phyloP scores from a whole-genome alignment of 64 coral and sea anemone genomes.

The Acropora tenuis region DNA sequence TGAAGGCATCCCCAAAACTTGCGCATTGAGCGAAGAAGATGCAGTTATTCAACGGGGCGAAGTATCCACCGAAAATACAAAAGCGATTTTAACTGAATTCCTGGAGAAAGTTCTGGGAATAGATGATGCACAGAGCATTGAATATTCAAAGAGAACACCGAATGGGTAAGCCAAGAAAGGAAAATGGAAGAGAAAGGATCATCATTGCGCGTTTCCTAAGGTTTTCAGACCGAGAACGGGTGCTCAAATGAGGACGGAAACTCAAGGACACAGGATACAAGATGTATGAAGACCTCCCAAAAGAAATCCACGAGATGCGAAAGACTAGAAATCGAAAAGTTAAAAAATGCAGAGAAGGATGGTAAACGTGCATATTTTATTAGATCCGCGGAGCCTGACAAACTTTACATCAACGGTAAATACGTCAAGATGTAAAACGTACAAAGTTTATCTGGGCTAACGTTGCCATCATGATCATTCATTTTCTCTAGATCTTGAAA shows the following conservation, averaged over 20 bases:
- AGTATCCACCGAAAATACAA: too few relatives aligned
- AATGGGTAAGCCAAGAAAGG: not conserved
- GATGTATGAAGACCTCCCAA: constrained; percentile 32
- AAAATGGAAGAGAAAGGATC: constrained; percentile 9
- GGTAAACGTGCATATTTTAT: constrained; percentile 14
- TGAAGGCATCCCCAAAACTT: not conserved
- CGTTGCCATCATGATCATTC: not conserved
- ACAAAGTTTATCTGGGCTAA: not conserved
- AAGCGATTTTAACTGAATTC: too few relatives aligned
- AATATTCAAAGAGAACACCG: constrained; percentile 35
- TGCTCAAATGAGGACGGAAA: not conserved
- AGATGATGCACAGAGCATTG: not conserved
- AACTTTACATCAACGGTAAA: not conserved
- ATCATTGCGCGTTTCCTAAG: too few relatives aligned
- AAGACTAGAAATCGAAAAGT: constrained; percentile 1
- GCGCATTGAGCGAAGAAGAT: not conserved
- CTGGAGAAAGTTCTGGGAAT: not conserved
- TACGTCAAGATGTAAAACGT: not conserved
- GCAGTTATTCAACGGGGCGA: too few relatives aligned
- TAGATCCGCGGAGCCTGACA: constrained; percentile 13
- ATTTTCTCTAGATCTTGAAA: not conserved
- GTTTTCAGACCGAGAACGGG: not conserved
- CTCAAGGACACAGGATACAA: constrained; percentile 14
- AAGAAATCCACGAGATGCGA: constrained; percentile 14
- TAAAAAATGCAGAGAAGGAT: constrained; percentile 22